Evolutionary conservation across 2,113 vertebrate genomes (phyloP).

Genomic region (Orientallactaga bullata): DNA sequence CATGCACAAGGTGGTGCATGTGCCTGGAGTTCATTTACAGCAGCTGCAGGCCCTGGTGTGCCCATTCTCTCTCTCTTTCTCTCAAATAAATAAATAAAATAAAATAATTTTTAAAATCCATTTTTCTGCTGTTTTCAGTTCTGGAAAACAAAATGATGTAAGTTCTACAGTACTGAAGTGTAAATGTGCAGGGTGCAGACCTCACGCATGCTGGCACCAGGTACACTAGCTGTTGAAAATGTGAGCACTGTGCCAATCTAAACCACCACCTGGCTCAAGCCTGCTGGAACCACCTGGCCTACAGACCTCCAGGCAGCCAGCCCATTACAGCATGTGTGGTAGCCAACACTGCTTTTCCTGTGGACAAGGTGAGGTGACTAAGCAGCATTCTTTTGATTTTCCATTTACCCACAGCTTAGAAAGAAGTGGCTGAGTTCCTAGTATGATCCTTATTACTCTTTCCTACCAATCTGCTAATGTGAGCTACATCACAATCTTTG

Average conservation of each 20-base stretch:
- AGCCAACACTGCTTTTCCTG: neutral
- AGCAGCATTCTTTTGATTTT: neutral
- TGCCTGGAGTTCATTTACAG: no score
- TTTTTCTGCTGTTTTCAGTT: neutral
- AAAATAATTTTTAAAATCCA: neutral
- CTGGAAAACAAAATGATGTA: neutral
- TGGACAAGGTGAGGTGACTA: neutral
- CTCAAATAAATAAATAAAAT: no score
- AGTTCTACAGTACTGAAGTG: neutral
- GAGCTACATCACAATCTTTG: neutral
- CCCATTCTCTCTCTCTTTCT: no score
- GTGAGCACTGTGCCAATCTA: neutral
- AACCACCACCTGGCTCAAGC: neutral
- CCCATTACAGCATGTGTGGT: neutral
- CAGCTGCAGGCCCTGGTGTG: no score
- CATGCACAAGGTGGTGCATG: no score
- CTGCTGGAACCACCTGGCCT: neutral
- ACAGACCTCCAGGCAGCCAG: conserved; percentile 1
- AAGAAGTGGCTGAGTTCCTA: conserved; percentile 17
- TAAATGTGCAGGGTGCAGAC: no score
- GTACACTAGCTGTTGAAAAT: neutral
- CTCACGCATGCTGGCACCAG: neutral
- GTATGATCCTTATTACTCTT: neutral
- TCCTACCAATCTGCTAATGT: neutral
- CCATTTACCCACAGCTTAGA: neutral